These are phyloP conservation scores for Eleginops maclovinus DNA, from an alignment of 2,113 vertebrate genomes.

Conservation along the genomic window DNA sequence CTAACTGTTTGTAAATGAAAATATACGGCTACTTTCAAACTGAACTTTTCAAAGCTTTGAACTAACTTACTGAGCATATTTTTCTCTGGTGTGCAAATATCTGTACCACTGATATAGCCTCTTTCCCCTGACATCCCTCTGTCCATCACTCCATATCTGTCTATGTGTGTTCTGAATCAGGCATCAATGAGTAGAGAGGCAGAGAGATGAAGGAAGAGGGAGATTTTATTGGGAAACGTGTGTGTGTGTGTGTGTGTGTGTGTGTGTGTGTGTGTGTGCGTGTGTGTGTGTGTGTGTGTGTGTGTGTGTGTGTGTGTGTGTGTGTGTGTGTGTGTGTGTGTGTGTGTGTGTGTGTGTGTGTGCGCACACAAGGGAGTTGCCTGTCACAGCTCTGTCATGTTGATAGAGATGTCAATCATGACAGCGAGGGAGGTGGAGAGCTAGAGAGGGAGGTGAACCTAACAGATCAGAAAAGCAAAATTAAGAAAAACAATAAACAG, in stretches of 20 bases:
- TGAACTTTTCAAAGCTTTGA: not conserved
- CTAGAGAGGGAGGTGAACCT: constrained; percentile 22
- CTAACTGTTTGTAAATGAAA: not conserved
- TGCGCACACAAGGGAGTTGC: constrained; percentile 64
- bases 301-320: not conserved
- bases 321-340: constrained; percentile 1
- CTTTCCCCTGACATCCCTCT: constrained; percentile 17
- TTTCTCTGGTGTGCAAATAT: not conserved
- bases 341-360: constrained; percentile 26
- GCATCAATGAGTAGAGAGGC: constrained; percentile 39
- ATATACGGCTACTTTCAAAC: not conserved
- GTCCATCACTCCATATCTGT: constrained; percentile 41
- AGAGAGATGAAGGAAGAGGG: constrained; percentile 39
- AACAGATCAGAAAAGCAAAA: constrained; percentile 44
- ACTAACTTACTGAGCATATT: not conserved
- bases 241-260: constrained; percentile 16
- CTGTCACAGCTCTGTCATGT: constrained; percentile 65
- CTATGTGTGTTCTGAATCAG: constrained; percentile 50
- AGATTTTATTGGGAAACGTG: constrained; percentile 7
- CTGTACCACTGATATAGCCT: constrained; percentile 22
- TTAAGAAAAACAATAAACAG: constrained; percentile 30
- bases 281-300: not conserved
- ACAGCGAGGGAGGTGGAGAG: constrained; percentile 39
- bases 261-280: constrained; percentile 11
- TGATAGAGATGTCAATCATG: constrained; percentile 78